Base-by-base conservation (phyloP, 2,113 vertebrate species). In the Nothobranchius furzeri region DNA sequence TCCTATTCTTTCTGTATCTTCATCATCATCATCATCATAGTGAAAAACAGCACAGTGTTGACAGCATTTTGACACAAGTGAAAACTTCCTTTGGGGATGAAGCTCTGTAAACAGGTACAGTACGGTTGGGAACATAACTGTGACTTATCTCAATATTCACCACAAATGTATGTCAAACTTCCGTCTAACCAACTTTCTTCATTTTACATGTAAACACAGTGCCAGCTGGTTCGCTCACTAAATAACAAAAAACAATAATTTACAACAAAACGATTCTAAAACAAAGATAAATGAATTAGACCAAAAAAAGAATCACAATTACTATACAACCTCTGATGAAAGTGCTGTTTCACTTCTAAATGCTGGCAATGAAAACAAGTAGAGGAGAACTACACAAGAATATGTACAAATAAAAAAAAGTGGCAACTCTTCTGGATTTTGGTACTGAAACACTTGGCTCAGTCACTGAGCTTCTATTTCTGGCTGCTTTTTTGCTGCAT, bases 161-260 rank as follows among this genome's bases (percentile, higher is more conserved):
- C 54, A 15, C 43, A 63, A 53, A 84, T 13, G 45, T 3, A 45
- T 3, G 60, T 24, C 6, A 1, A 76, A 74, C 42, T 12, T 40
- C 42, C 58, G 8, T 52, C n/a, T 12, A 46, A 40, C 37, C 25
- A 43, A 51, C 45, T 60, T 74, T 69, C 79, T 78, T 86, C 74
- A 67, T 73, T 67, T 83, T 24, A 82, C 56, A 76, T 60, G 68
- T 78, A 71, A 87, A 92, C 88, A 91, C 92, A 93, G 91, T 55
- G 9, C 90, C 91, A 91, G 91, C 91, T 92, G 92, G 69, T 91
- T 91, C 88, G 57, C 85, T 85, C 81, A 81, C 83, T 72, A 85
- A 69, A 73, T 65, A 88, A 87, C 83, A 81, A 59, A 81, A 71
- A 87, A 82, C 67, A 91, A 90, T 89, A 91, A 90, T 61, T 90